Evolutionary conservation across 2,797 vertebrate species (phyloP).

Genomic region (Lophius americanus): DNA sequence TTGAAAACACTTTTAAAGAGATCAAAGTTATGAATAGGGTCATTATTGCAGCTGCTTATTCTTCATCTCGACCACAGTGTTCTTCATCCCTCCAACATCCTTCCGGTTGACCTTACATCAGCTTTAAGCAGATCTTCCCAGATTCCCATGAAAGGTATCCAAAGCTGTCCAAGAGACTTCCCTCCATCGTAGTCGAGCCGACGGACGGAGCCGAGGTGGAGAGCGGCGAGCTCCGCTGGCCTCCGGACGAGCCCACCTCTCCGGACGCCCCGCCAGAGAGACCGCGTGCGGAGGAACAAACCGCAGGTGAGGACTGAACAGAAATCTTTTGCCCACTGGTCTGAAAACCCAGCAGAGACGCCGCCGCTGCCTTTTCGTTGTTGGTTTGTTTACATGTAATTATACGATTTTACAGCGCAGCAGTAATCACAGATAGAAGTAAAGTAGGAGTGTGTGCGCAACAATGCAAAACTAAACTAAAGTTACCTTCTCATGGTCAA

Average conservation of each 20-base stretch:
- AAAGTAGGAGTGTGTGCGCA: too few relatives aligned
- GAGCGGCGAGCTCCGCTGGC: conserved; percentile 92
- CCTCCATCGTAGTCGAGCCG: conserved; percentile 91
- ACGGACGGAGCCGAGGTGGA: conserved; percentile 87
- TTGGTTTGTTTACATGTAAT: too few relatives aligned
- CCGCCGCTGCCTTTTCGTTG: too few relatives aligned
- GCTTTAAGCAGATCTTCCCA: conserved; percentile 80
- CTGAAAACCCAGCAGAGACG: too few relatives aligned
- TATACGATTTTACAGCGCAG: too few relatives aligned
- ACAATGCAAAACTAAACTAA: too few relatives aligned
- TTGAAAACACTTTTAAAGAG: neutral
- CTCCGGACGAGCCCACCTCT: conserved; percentile 85
- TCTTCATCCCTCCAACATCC: conserved; percentile 21
- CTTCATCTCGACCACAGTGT: conserved; percentile 19
- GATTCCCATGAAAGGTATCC: conserved; percentile 87
- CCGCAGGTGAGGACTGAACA: conserved; percentile 51
- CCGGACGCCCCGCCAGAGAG: conserved; percentile 60
- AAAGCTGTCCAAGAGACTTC: conserved; percentile 89
- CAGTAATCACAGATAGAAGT: too few relatives aligned
- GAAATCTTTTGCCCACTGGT: neutral
- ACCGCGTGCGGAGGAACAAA: conserved; percentile 19
- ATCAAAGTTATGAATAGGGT: conserved; percentile 11
- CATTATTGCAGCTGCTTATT: conserved; percentile 1
- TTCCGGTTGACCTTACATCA: conserved; percentile 55
- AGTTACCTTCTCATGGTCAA: too few relatives aligned